Evolutionary conservation across 2,797 vertebrate genomes (phyloP), one percentile per base, ranked within the genome.

Genomic region (Callimico goeldii): DNA sequence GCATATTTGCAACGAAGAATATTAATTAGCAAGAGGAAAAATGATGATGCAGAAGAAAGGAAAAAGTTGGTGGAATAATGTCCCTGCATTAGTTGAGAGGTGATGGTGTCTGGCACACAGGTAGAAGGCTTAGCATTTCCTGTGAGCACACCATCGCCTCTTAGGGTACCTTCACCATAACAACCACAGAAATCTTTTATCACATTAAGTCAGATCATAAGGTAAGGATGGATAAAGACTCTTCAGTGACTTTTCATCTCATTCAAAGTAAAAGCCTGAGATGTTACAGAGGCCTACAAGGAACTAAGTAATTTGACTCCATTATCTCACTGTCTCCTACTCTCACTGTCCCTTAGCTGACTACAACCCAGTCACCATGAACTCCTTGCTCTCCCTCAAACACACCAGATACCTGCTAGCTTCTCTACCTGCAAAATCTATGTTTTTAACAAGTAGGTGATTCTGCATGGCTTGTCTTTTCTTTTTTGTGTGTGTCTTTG

Each of bases 241-340:
- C 50, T 33, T 26, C 33, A 83, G 24, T 4, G 75, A 6, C n/a
- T 41, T 64, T 88, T 57, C 36, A 17, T 72, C n/a, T 55, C 46
- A 19, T 39, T 77, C 80, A 41, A 33, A 83, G 26, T 9, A 64
- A 91, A 96, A 87, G 39, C 67, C n/a, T 73, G 39, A 85, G 75
- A 80, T 0, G 4, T 52, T 36, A 88, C 19, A 4, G 46, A 88
- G 36, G 36, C 28, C 57, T 72, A 39, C 11, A 50, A 73, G 13
- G 15, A 88, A 39, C 4, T 83, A 20, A 8, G 2, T n/a, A 55
- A 55, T 75, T 43, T 58, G 46, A 15, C 20, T 67, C 7, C 11
- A 33, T 76, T 70, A 8, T 36, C 15, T 36, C 11, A 28, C 33
- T 36, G 28, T 13, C 1, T 30, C 36, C 14, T 55, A 11, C 4